These are phyloP conservation scores for Taxidea taxus DNA, from an alignment of 2,113 vertebrate species.

Conservation along the genomic window DNA sequence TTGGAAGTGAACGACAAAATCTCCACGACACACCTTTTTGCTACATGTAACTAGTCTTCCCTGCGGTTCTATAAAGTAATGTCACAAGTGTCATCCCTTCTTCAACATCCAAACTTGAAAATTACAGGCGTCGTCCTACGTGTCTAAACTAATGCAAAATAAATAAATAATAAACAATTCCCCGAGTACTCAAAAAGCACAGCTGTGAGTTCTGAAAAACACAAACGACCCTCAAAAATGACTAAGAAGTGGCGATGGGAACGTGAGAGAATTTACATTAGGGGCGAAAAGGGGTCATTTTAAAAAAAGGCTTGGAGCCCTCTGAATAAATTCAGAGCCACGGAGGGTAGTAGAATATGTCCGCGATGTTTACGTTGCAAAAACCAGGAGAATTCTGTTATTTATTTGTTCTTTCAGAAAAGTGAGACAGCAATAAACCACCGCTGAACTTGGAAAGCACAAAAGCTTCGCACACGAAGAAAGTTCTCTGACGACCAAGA, in stretches of 20 bases:
- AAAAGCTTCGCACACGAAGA: not conserved
- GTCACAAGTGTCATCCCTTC: not conserved
- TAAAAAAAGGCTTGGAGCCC: not conserved
- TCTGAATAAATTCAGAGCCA: not conserved
- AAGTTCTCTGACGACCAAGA: not conserved
- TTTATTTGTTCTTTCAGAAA: not conserved
- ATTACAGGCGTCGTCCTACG: not conserved
- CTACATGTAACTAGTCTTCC: constrained; percentile 59
- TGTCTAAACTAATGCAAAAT: not conserved
- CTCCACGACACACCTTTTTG: constrained; percentile 35
- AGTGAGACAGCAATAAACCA: not conserved
- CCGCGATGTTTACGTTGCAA: not conserved
- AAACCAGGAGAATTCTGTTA: not conserved
- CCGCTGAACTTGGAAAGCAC: not conserved
- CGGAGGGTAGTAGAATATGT: not conserved
- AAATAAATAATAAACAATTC: not conserved
- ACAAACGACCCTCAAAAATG: not conserved
- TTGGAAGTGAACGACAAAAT: constrained; percentile 18
- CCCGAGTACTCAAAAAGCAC: not conserved
- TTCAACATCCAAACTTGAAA: not conserved
- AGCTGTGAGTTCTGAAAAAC: not conserved
- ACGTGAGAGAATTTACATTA: not conserved
- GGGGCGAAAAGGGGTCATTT: not conserved
- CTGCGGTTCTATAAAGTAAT: not conserved
- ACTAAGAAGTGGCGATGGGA: not conserved